Evolutionary conservation across 1,140 invertebrate species (phyloP), one percentile per base, ranked within the genome.

Genomic region (Vollenhovia emeryi): DNA sequence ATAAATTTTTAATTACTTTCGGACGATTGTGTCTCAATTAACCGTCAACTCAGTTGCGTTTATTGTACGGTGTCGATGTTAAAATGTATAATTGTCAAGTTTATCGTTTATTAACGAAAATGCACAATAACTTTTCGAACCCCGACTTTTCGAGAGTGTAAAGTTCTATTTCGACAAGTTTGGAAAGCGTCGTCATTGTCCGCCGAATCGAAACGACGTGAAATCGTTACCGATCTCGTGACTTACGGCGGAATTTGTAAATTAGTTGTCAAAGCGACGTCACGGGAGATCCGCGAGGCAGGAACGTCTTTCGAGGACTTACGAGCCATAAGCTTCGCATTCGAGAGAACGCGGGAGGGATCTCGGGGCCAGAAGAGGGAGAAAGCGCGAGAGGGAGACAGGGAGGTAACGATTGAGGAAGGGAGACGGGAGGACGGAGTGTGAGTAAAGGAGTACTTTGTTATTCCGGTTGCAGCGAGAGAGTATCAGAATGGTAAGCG

Each of bases 401-500:
- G 57, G 30, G 24, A 27, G 43, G 88, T 79, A 91, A 66, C 4
- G 27, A 36, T 21, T 21, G 50, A 55, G 50, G 15, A 33, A 36
- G 68, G 89, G 86, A 92, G 87, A 43, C n/a, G 33, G 86, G 30
- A 50, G 21, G 9, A 21, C 21, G 57, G 36, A 73, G 78, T 73
- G 24, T 55, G 85, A 50, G 59, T 79, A 78, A 89, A 91, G 88
- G 89, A 89, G 91, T 85, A 92, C 92, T 92, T 93, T 93, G 92
- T 93, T 94, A 93, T 92, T 93, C 90, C 91, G 91, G 88, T 82
- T 92, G 91, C 88, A 89, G 91, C 87, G 69, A 88, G 92, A 89
- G 92, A 93, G 90, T 92, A 93, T 93, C 91, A 92, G 91, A 92
- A 94, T 94, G 91, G 92, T 90, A 91, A 92, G 88, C 92, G 92